Evolutionary conservation across 2,113 vertebrate species (phyloP).

Genomic region (Pyrgilauda ruficollis): DNA sequence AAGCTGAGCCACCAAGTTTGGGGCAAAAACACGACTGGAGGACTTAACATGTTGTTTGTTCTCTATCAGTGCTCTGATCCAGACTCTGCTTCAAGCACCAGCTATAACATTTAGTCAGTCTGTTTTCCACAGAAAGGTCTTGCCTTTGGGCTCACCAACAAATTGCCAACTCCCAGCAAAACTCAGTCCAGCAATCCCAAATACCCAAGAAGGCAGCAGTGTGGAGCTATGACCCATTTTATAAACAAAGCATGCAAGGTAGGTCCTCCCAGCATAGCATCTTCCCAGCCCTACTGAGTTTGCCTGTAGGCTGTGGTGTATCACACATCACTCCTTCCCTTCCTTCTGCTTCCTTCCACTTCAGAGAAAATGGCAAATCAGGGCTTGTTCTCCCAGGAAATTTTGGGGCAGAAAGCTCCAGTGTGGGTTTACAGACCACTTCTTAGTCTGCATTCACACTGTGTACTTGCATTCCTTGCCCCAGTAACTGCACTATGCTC

Average conservation of each 20-base stretch:
- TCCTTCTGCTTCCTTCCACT: background rate
- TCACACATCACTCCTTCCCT: background rate
- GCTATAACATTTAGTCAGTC: background rate
- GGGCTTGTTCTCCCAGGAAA: background rate
- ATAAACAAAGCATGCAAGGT: background rate
- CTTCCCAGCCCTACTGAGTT: background rate
- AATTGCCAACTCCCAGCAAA: background rate
- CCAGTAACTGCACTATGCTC: background rate
- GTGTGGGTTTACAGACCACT: background rate
- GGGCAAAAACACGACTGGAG: background rate
- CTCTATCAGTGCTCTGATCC: background rate
- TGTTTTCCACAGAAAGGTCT: background rate
- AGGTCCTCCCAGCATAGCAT: background rate
- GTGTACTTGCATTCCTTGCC: background rate
- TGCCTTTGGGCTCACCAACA: background rate
- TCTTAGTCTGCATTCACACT: background rate
- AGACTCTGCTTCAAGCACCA: background rate
- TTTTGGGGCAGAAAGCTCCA: background rate
- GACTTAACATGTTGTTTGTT: accelerated
- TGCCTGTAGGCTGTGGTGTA: background rate
- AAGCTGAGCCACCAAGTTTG: background rate
- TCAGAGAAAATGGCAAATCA: background rate
- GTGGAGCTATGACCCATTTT: background rate
- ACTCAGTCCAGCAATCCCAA: background rate
- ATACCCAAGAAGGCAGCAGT: background rate